Conservation (phyloP, 2,797 vertebrate species). For the Tinamus major region DNA sequence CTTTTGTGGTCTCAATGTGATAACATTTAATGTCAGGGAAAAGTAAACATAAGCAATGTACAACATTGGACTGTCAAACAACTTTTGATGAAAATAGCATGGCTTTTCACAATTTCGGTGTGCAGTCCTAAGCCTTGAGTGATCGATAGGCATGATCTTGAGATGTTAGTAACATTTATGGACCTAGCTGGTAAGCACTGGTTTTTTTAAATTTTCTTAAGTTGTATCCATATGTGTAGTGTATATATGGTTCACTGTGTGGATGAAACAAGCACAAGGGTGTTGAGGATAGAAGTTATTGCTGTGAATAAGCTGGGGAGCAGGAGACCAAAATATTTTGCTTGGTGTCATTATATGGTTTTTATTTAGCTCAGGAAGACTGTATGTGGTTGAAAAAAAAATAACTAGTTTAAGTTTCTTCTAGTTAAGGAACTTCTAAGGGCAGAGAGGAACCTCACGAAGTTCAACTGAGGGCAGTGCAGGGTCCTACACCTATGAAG, state of each 20-base stretch:
- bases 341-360: background rate
- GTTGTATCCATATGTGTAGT: background rate
- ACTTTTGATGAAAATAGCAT: background rate
- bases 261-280: background rate
- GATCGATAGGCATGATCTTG: background rate
- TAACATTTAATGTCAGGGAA: background rate
- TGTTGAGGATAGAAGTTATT: background rate
- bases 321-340: background rate
- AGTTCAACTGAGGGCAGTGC: background rate
- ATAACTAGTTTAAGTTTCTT: background rate
- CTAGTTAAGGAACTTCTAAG: background rate
- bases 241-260: background rate
- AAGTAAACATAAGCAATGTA: background rate
- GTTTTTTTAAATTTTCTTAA: background rate
- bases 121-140: background rate
- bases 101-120: background rate
- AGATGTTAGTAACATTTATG: background rate
- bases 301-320: background rate
- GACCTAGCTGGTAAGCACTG: background rate
- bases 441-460: background rate
- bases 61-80: background rate
- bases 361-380: background rate
- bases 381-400: background rate
- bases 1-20: background rate
- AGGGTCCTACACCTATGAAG: background rate